A percentile compares a stretch with the other conserved stretches of the same genome.
Evolutionary conservation across 1,140 invertebrate species (phyloP).

Genomic region (Caenorhabditis tropicalis): DNA sequence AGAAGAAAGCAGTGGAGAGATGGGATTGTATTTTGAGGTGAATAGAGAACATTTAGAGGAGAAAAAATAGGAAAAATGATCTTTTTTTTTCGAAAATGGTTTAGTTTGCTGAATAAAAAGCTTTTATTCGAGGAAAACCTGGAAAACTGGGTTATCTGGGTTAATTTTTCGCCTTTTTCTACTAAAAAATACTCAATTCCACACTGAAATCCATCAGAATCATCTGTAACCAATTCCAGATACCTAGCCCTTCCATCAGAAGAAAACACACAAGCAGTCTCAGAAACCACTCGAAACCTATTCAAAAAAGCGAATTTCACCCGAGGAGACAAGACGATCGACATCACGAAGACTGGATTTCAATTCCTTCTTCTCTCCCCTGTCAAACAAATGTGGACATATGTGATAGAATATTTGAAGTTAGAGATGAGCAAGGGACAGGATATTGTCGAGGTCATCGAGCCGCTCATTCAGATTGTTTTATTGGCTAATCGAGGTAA

Average conservation of each 20-base stretch:
- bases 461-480: constrained; percentile 88
- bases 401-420: constrained; percentile 53
- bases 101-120: too few species aligned
- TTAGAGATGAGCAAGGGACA: constrained; percentile 35
- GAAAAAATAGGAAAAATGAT: background rate
- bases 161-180: too few species aligned
- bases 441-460: constrained; percentile 76
- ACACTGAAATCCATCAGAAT: too few species aligned
- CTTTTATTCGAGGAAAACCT: too few species aligned
- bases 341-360: constrained; percentile 89
- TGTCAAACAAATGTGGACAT: constrained; percentile 87
- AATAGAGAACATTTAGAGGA: constrained; percentile 8
- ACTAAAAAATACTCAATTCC: too few species aligned
- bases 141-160: too few species aligned
- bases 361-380: constrained; percentile 93
- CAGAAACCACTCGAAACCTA: constrained; percentile 7
- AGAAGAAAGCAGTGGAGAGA: constrained; percentile 53
- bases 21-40: constrained; percentile 60
- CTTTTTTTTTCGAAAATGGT: constrained; percentile 25
- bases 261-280: constrained; percentile 39
- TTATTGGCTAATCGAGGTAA: constrained; percentile 92
- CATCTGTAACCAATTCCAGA: too few species aligned
- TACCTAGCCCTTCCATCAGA: constrained; percentile 41
- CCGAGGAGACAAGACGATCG: constrained; percentile 62
- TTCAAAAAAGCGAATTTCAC: constrained; percentile 50